Evolutionary conservation across 2,797 vertebrate species (phyloP), one percentile per base, ranked within the genome.

Genomic region (Sebastes kiyomatsui): DNA sequence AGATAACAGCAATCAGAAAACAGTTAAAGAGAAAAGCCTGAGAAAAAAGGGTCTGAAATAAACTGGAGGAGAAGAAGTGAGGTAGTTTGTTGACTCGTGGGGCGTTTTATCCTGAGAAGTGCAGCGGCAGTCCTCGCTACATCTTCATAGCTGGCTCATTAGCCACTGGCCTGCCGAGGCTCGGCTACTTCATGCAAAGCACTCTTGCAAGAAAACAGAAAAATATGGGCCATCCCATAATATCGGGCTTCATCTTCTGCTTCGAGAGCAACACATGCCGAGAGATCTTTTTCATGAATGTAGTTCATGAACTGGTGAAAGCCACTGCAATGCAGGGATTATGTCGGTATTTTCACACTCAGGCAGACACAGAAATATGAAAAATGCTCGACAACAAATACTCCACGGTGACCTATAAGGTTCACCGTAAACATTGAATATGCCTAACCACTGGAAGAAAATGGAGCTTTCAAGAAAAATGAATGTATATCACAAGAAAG

Each of bases 121-220:
- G 81, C 81, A 71, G 84, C 69, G 7, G 74, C 78, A 67, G 79
- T 70, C 88, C 82, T 89, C 42, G 62, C 85, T 75, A 70, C 85
- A 75, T 88, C 90, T 82, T 86, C 75, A 80, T 83, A 22, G 81
- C 83, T 4, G 93, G 84, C 90, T 96, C 94, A 95, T 95, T 95
- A 96, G 93, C 90, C 87, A 86, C 89, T 73, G 87, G 85, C 92
- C 93, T 84, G 93, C 93, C 79, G 84, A 80, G 89, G 77, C 82
- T 87, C 27, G 42, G 83, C 89, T 86, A 90, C 88, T 88, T 83
- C 87, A 87, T 75, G 91, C 89, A 87, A 87, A 90, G 90, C 84
- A 62, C 82, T 88, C 83, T 84, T 65, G 74, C 80, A 79, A 82
- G 88, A 87, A 92, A 88, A 77, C 71, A 88, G 75, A 80, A 82